Percentiles rank a stretch among this genome's conserved stretches.
These are phyloP conservation scores for Apamea epomidion DNA, from an alignment of 2,888 invertebrate genomes.

Conservation along the genomic window DNA sequence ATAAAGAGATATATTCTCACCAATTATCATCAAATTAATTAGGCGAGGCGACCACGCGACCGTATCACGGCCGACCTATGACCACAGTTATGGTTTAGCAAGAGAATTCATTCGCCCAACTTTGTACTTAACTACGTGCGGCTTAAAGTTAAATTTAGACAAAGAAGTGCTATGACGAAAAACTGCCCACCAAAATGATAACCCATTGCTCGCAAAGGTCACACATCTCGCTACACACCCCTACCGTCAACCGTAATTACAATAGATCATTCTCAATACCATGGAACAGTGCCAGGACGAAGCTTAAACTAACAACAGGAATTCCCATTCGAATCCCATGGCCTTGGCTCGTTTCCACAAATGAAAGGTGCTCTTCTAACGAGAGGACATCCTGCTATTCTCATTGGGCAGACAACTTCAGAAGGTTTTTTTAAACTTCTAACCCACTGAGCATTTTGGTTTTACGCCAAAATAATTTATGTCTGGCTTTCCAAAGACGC, in stretches of 20 bases:
- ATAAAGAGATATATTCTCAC: too few relatives aligned
- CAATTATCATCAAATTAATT: too few relatives aligned
- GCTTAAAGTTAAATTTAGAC: too few relatives aligned
- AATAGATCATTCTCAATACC: conserved; percentile 45
- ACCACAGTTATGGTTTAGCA: too few relatives aligned
- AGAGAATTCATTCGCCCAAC: neutral
- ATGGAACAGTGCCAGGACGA: conserved; percentile 40
- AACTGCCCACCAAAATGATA: neutral
- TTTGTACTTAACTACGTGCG: neutral
- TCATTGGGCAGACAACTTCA: neutral
- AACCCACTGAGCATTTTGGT: neutral
- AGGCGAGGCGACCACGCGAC: too few relatives aligned
- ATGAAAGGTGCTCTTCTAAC: conserved; percentile 54
- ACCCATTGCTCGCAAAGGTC: neutral
- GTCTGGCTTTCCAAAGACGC: too few relatives aligned
- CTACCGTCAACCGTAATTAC: conserved; percentile 27
- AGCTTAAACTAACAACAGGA: conserved; percentile 53
- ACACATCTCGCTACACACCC: neutral
- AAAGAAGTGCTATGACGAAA: neutral
- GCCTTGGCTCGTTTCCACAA: conserved; percentile 64
- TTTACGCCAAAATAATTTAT: too few relatives aligned
- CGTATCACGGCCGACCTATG: too few relatives aligned
- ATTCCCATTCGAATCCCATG: conserved; percentile 45
- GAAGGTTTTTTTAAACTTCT: conserved; percentile 1
- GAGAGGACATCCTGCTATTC: conserved; percentile 1